Percentiles rank a stretch among this genome's conserved stretches.
These are phyloP conservation scores for Phylloscopus trochiloides DNA, from an alignment of 2,113 vertebrate genomes.

Conservation along the genomic window DNA sequence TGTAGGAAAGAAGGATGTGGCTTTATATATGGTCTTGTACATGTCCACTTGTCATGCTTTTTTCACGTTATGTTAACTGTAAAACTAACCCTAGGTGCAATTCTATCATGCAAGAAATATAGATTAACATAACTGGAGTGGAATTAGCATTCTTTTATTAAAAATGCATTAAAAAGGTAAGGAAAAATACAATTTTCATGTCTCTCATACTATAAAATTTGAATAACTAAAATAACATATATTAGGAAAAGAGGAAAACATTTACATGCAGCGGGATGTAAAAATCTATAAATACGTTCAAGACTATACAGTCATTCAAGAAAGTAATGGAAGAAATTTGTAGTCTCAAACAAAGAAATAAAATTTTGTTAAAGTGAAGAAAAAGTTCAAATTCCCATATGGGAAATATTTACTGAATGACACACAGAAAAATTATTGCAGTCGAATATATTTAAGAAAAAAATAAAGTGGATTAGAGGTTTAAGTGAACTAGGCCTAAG, in stretches of 20 bases:
- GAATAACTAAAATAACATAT: background rate
- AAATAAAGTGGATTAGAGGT: background rate
- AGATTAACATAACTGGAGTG: background rate
- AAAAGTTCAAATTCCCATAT: background rate
- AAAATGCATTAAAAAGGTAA: background rate
- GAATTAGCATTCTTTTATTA: background rate
- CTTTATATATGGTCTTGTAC: background rate
- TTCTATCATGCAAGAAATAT: background rate
- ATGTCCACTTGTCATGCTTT: background rate
- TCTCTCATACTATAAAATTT: background rate
- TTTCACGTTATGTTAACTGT: background rate
- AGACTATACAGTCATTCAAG: background rate
- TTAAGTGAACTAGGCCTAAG: background rate
- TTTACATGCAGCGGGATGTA: background rate
- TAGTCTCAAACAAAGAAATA: background rate
- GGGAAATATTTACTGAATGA: background rate
- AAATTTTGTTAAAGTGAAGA: background rate
- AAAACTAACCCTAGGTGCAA: background rate
- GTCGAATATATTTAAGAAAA: background rate
- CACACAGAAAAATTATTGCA: background rate
- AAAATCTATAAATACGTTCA: background rate
- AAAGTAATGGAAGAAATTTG: background rate
- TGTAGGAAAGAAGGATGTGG: background rate
- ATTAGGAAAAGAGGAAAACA: background rate
- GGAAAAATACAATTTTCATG: background rate